Evolutionary conservation across 2,888 invertebrate species (phyloP).

Genomic region (Pegoplata infirma): DNA sequence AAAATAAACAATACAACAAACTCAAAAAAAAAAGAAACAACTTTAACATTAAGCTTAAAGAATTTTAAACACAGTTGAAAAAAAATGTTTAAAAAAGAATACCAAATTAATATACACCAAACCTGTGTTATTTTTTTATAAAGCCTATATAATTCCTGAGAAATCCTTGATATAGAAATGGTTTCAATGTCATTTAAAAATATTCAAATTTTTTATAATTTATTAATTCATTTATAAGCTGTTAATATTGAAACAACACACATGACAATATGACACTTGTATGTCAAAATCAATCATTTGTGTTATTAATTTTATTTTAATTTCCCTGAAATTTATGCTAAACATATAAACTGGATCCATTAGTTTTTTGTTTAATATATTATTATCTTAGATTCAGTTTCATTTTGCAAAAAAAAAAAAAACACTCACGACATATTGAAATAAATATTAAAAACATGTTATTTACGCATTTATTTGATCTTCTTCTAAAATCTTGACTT

Average conservation of each 20-base stretch:
- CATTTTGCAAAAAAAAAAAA: conserved; percentile 15
- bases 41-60: background rate
- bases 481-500: conserved; percentile 2
- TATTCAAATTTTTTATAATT: background rate
- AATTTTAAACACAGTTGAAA: too few relatives aligned
- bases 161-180: conserved; percentile 20
- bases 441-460: conserved; percentile 17
- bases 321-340: background rate
- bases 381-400: background rate
- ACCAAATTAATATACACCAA: background rate
- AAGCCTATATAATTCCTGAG: background rate
- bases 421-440: background rate
- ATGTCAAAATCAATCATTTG: conserved; percentile 18
- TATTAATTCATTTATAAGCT: background rate
- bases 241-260: background rate
- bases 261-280: background rate
- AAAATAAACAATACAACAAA: background rate
- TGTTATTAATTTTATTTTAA: background rate
- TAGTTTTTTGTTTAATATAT: background rate
- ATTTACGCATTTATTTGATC: conserved; percentile 37
- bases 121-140: background rate
- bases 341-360: conserved; percentile 5
- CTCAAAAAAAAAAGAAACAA: background rate
- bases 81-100: background rate
- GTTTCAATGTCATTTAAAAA: background rate